A percentile compares a stretch with the other conserved stretches of the same genome.
These are phyloP conservation scores for Taeniopygia guttata DNA, from an alignment of 2,797 vertebrate genomes.

Conservation along the genomic window DNA sequence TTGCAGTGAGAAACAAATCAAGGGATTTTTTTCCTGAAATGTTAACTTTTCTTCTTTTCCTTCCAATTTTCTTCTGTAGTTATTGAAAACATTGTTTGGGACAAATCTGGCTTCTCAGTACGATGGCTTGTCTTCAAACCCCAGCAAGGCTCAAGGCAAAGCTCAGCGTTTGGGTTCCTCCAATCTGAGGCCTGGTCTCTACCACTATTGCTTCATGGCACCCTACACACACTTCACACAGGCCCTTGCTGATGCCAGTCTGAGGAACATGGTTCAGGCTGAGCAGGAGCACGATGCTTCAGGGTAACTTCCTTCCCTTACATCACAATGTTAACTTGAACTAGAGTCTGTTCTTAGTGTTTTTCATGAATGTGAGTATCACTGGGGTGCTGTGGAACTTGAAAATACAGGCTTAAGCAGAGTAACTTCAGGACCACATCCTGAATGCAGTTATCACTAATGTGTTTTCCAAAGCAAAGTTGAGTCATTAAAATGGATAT, in stretches of 20 bases:
- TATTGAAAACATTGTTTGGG: conserved; percentile 95
- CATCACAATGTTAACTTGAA: not conserved
- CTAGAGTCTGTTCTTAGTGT: not conserved
- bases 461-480: not conserved
- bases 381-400: not conserved
- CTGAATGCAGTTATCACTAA: not conserved
- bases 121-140: conserved; percentile 86
- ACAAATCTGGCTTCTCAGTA: conserved; percentile 97
- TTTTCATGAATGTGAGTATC: not conserved
- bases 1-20: not conserved
- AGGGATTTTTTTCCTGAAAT: not conserved
- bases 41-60: not conserved
- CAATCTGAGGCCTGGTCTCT: conserved; percentile 89
- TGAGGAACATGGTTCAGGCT: conserved; percentile 95
- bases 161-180: conserved; percentile 94
- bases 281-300: conserved; percentile 92
- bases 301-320: conserved; percentile 79
- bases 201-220: conserved; percentile 99
- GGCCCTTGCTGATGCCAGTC: conserved; percentile 95
- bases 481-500: not conserved
- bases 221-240: conserved; percentile 98
- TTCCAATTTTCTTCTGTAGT: conserved; percentile 64
- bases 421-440: not conserved
- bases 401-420: not conserved
- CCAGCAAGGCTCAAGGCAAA: conserved; percentile 88